These are phyloP conservation scores for Lordiphosa mommai DNA, from an alignment of 1,140 invertebrate species.

Conservation along the genomic window DNA sequence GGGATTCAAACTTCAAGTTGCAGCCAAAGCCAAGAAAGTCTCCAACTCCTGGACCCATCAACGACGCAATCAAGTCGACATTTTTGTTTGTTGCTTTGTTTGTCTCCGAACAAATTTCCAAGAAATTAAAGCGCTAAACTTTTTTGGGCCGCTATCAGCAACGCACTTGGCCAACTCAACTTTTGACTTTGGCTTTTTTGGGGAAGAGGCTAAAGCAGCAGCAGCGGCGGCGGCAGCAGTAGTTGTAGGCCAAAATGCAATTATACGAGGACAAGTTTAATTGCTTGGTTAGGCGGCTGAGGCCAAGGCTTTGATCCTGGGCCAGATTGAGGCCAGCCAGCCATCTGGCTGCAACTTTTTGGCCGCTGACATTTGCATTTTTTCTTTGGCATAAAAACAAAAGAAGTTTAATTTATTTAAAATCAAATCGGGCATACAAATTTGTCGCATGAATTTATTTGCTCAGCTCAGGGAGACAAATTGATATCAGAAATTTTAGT, in stretches of 20 bases:
- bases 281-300: slow-evolving; percentile 33
- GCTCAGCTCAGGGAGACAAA: too few species aligned
- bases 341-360: slow-evolving; percentile 8
- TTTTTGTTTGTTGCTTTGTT: slow-evolving; percentile 75
- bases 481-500: too few species aligned
- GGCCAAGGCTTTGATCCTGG: slow-evolving; percentile 8
- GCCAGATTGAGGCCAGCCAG: neutral
- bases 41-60: slow-evolving; percentile 39
- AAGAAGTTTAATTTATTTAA: slow-evolving; percentile 21
- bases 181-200: slow-evolving; percentile 56
- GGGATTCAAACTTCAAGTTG: slow-evolving; percentile 72
- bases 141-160: slow-evolving; percentile 72
- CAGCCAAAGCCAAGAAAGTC: slow-evolving; percentile 20
- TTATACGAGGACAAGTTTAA: slow-evolving; percentile 48
- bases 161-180: slow-evolving; percentile 68
- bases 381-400: neutral
- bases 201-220: neutral
- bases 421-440: slow-evolving; percentile 29
- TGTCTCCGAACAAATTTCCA: slow-evolving; percentile 67
- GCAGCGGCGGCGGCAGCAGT: neutral
- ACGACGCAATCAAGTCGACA: slow-evolving; percentile 75
- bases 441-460: slow-evolving; percentile 4
- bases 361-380: slow-evolving; percentile 18
- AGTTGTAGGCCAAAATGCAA: slow-evolving; percentile 32
- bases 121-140: slow-evolving; percentile 76